phyloP scores from a whole-genome alignment of 1,140 invertebrate genomes.

The Ridgeia piscesae region DNA sequence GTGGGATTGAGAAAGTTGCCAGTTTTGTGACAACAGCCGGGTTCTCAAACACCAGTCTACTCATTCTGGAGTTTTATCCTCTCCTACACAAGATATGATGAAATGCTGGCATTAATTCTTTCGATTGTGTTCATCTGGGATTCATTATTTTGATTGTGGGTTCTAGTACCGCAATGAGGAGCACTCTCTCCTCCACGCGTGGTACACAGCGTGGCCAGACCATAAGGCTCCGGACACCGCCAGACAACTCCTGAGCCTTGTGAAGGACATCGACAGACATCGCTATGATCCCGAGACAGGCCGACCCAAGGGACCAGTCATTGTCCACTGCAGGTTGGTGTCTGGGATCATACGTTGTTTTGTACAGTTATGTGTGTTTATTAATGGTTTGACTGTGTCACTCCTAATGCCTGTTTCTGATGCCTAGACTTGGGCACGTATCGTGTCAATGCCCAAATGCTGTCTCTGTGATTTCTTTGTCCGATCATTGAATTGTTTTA shows the following conservation, averaged over 20 bases:
- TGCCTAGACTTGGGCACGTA: too few relatives aligned
- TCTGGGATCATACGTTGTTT: neutral
- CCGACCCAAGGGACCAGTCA: slow-evolving; percentile 73
- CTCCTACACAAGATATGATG: too few relatives aligned
- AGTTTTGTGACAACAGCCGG: too few relatives aligned
- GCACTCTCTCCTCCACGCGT: slow-evolving; percentile 73
- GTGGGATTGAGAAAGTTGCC: too few relatives aligned
- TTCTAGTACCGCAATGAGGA: slow-evolving; percentile 19
- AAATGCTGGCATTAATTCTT: neutral
- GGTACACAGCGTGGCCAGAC: slow-evolving; percentile 97
- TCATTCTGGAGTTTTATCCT: too few relatives aligned
- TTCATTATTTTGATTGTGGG: slow-evolving; percentile 22
- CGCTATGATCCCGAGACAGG: slow-evolving; percentile 39
- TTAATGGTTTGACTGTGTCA: too few relatives aligned
- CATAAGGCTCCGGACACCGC: slow-evolving; percentile 94
- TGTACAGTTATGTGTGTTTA: neutral
- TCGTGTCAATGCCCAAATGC: too few relatives aligned
- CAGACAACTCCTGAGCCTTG: slow-evolving; percentile 86
- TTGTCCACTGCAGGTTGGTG: slow-evolving; percentile 80
- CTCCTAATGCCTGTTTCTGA: too few relatives aligned
- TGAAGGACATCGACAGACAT: slow-evolving; percentile 70
- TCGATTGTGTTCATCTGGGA: neutral
- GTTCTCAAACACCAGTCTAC: too few relatives aligned
- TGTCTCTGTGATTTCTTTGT: too few relatives aligned
- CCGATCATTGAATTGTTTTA: too few relatives aligned